These are phyloP conservation scores for Saccostrea echinata DNA, from an alignment of 1,140 invertebrate genomes.

Conservation along the genomic window DNA sequence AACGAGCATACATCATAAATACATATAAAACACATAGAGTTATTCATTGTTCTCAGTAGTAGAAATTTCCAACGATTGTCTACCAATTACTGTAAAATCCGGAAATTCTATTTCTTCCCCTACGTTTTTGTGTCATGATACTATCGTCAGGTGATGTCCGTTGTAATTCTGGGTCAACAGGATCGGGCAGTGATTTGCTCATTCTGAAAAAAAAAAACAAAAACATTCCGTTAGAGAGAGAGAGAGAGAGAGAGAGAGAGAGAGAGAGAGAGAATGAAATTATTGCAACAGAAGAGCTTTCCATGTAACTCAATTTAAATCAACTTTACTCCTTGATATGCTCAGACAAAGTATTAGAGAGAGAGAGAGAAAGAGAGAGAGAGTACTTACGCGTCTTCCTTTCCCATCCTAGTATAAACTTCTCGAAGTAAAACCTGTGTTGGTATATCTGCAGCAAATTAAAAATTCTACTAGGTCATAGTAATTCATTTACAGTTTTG, in stretches of 20 bases:
- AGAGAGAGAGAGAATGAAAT: too few species aligned
- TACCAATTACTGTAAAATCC: constrained; percentile 28
- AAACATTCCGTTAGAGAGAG: not conserved
- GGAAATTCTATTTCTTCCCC: constrained; percentile 3
- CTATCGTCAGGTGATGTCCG: not conserved
- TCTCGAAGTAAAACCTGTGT: constrained; percentile 15
- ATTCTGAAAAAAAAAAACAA: not conserved
- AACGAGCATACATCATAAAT: not conserved
- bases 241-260: not conserved
- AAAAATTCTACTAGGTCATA: not conserved
- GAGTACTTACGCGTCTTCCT: not conserved
- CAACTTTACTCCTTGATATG: too few species aligned
- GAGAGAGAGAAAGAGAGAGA: not conserved
- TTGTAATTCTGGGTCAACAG: not conserved
- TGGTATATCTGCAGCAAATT: not conserved
- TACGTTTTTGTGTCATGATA: constrained; percentile 8
- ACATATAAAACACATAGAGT: not conserved
- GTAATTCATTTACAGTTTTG: too few species aligned
- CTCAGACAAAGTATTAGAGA: not conserved
- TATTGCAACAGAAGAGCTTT: too few species aligned
- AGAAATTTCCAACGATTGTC: not conserved
- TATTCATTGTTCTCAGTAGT: not conserved
- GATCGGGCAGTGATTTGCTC: constrained; percentile 13
- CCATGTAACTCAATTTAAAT: too few species aligned
- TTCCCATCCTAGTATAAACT: not conserved